Evolutionary conservation across 1,140 invertebrate genomes (phyloP).

Genomic region (Holcopasites calliopsidis): DNA sequence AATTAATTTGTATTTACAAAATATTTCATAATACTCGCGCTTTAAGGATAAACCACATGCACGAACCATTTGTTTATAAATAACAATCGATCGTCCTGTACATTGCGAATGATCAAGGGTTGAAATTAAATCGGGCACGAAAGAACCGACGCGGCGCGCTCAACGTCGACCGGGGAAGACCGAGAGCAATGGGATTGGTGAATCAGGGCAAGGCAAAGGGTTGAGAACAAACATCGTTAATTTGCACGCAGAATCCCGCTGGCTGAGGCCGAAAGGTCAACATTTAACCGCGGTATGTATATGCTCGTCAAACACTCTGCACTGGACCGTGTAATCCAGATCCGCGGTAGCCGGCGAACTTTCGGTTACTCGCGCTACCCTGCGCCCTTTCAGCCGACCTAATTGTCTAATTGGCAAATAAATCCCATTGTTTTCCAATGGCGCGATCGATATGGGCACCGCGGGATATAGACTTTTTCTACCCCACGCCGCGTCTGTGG

Average conservation of each 20-base stretch:
- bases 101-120: background rate
- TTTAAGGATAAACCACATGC: no score
- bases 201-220: slow-evolving; percentile 63
- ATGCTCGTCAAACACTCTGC: slow-evolving; percentile 71
- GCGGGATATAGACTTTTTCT: slow-evolving; percentile 35
- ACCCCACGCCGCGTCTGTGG: background rate
- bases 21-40: no score
- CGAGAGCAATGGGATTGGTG: slow-evolving; percentile 15
- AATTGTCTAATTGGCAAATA: slow-evolving; percentile 76
- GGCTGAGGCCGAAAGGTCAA: slow-evolving; percentile 73
- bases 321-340: slow-evolving; percentile 64
- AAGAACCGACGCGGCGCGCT: background rate
- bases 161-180: background rate
- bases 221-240: slow-evolving; percentile 77
- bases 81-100: background rate
- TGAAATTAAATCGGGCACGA: background rate
- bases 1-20: background rate
- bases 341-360: slow-evolving; percentile 46
- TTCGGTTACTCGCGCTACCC: slow-evolving; percentile 43
- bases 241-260: slow-evolving; percentile 68
- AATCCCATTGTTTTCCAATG: slow-evolving; percentile 71
- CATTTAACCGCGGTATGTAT: slow-evolving; percentile 64
- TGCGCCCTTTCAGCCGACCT: slow-evolving; percentile 52
- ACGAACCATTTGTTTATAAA: no score
- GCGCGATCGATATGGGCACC: slow-evolving; percentile 48